These are phyloP conservation scores for Turnix velox DNA, from an alignment of 2,113 vertebrate species.

Conservation along the genomic window DNA sequence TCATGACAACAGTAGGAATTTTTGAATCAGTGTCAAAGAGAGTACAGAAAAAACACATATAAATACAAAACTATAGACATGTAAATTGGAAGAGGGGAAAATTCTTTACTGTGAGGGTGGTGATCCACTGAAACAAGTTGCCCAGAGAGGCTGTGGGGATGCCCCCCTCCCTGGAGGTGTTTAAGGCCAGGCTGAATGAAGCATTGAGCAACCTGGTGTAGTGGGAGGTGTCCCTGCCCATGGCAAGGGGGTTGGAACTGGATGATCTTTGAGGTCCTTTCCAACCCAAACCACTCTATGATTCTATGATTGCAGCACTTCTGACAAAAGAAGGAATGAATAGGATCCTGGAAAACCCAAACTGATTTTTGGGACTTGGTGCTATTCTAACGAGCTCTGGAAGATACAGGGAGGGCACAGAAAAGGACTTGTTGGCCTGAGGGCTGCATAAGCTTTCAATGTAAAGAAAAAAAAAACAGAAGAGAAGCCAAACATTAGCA, in stretches of 20 bases:
- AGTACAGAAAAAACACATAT: neutral
- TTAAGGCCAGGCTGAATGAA: no score
- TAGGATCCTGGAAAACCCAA: neutral
- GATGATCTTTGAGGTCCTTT: no score
- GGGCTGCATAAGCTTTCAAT: neutral
- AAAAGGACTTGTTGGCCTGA: neutral
- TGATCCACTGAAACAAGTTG: no score
- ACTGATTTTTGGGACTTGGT: neutral
- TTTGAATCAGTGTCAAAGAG: neutral
- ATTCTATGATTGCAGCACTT: neutral
- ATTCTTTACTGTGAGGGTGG: no score
- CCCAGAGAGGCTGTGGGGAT: no score
- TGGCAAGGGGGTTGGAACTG: no score
- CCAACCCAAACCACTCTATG: no score
- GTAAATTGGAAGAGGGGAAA: no score
- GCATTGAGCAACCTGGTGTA: no score
- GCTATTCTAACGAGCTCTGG: neutral
- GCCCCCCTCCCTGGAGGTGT: no score
- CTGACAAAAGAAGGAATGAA: neutral
- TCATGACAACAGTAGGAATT: neutral
- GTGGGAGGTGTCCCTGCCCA: no score
- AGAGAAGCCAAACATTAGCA: neutral
- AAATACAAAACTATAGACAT: neutral
- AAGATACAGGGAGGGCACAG: neutral
- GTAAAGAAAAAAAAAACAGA: neutral